phyloP scores from a whole-genome alignment of 2,113 vertebrate species.

The Euleptes europaea region DNA sequence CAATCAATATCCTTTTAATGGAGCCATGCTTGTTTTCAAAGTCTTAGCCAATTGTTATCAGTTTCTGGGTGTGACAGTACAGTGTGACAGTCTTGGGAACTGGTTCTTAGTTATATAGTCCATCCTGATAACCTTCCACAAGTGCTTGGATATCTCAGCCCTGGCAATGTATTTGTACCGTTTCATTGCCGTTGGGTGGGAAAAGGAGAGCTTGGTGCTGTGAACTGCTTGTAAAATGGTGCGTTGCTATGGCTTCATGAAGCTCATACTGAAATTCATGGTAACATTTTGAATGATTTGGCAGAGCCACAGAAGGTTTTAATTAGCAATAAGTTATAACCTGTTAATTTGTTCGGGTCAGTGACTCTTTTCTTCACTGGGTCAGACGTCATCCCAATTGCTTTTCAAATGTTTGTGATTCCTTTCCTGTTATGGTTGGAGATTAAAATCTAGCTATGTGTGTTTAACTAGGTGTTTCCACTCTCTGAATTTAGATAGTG shows the following conservation, averaged over 20 bases:
- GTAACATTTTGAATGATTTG: background rate
- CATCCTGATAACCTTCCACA: background rate
- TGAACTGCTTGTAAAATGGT: background rate
- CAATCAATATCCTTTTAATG: background rate
- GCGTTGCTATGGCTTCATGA: background rate
- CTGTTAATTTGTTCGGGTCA: background rate
- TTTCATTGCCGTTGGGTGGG: slow-evolving; percentile 4
- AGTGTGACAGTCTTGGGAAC: background rate
- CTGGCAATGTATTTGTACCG: slow-evolving; percentile 1
- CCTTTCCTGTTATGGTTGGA: slow-evolving; percentile 6
- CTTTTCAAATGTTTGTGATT: slow-evolving; percentile 16
- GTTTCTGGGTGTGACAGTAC: background rate
- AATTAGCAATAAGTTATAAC: background rate
- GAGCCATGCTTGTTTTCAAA: background rate
- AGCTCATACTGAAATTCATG: background rate
- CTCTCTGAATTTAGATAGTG: background rate
- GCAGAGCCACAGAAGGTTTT: background rate
- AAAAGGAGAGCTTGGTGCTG: background rate
- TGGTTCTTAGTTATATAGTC: background rate
- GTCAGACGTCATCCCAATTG: slow-evolving; percentile 4
- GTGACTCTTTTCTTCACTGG: background rate
- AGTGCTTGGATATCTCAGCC: background rate
- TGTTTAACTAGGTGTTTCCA: slow-evolving; percentile 2
- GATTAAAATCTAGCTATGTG: slow-evolving; percentile 8
- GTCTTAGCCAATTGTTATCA: background rate